Base-by-base conservation (phyloP, 35 echinoderm and acorn worm genomes). In the Stichopus chloronotus region DNA sequence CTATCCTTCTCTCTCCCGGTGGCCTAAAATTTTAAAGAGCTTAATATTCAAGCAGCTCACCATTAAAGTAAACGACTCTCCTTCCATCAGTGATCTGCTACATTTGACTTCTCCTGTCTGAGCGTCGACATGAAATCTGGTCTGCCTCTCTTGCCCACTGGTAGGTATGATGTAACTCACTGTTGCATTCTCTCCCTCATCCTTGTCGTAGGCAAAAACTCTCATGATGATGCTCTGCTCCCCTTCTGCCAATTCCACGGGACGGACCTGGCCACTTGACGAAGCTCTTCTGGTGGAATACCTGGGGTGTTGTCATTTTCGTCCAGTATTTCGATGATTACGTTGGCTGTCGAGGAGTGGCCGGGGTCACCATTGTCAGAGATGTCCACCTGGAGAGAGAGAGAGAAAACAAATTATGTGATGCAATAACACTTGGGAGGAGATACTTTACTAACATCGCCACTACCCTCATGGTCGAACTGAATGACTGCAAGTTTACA, bases 331-430 rank as follows among this genome's bases (percentile, higher is more conserved):
- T 88, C 88, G 25, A 99, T 63, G 25, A 95, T 88, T 8, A 99
- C 97, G 53, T 95, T 92, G 21, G 95, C 95, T 9, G 84, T 88
- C 1, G 97, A 95, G 8, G 80, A 94, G 59, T 90, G 89, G 4
- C 87, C 53, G 13, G 97, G 97, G 14, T 78, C 84, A 3, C 97
- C 97, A 88, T 96, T 99, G 94, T 99, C 97, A 56, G 94, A 82
- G 30, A 99, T 84, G 10, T 88, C 76, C 60, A 99, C 92, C 97
- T 99, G 83, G 21, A 74, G 11, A 60, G 8, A 85, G 4, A 11
- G 9, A n/a, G 25, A 19, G 19, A 54, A 83, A 65, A 65, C 13
- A 5, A 65, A 65, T 8, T 65, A 14, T 65, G 11, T 65, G 11
- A 65, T 8, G 61, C 11, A 5, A 65, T 17, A 8, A 65, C 11